These are phyloP conservation scores for Caenorhabditis sinica DNA, from an alignment of 2,888 invertebrate species.

Conservation along the genomic window DNA sequence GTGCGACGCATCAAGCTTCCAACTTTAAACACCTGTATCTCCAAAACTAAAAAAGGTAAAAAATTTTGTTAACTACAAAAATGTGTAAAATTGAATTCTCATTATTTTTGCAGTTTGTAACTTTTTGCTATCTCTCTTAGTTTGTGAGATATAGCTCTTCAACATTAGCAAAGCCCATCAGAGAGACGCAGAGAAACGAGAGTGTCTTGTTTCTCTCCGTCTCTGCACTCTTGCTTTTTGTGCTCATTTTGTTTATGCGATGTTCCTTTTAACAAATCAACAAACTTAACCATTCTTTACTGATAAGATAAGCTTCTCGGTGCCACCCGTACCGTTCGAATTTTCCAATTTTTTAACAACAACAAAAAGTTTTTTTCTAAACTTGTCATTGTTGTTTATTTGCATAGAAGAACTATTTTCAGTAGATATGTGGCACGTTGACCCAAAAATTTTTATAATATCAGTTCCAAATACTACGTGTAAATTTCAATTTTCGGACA, in stretches of 20 bases:
- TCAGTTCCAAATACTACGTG: too few species aligned
- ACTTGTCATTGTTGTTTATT: neutral
- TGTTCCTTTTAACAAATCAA: conserved; percentile 4
- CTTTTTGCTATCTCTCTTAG: neutral
- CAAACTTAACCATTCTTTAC: conserved; percentile 2
- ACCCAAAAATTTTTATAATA: neutral
- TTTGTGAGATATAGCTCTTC: neutral
- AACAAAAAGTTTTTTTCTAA: neutral
- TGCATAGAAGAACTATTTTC: neutral
- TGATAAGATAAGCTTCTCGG: conserved; percentile 2
- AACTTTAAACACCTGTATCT: too few species aligned
- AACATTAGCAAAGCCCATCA: too few species aligned
- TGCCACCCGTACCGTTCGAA: neutral
- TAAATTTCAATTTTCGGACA: neutral
- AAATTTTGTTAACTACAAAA: too few species aligned
- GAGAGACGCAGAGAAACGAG: neutral
- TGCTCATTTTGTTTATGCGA: too few species aligned
- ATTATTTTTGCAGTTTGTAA: too few species aligned
- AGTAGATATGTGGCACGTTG: neutral
- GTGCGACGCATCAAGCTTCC: too few species aligned
- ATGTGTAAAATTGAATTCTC: too few species aligned
- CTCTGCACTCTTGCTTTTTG: neutral
- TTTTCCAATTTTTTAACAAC: neutral
- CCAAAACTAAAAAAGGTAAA: too few species aligned
- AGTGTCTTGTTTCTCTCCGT: neutral